Evolutionary conservation across 2,888 invertebrate genomes (phyloP).

Genomic region (Acanthosepion esculentum): DNA sequence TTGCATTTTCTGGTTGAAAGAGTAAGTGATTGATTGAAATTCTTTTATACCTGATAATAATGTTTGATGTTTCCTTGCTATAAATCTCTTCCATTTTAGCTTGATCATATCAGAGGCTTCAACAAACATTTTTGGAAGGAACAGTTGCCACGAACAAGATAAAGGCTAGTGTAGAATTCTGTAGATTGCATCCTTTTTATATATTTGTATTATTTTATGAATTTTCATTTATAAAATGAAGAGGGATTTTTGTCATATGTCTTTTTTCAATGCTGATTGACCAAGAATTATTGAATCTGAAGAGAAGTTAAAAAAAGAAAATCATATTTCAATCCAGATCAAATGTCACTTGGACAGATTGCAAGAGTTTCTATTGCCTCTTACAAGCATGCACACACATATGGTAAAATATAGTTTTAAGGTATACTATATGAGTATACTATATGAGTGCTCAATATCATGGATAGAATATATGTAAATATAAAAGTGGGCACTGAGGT

Average conservation of each 20-base stretch:
- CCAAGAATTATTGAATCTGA: background rate
- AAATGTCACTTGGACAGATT: background rate
- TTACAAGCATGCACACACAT: too few relatives aligned
- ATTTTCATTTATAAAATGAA: background rate
- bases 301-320: background rate
- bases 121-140: background rate
- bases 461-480: too few relatives aligned
- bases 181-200: background rate
- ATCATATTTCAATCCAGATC: background rate
- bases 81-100: background rate
- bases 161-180: background rate
- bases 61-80: background rate
- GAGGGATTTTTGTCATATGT: background rate
- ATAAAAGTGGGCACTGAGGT: too few relatives aligned
- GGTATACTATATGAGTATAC: too few relatives aligned
- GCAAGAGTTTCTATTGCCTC: background rate
- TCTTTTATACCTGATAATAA: background rate
- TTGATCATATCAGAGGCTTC: background rate
- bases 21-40: background rate
- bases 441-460: too few relatives aligned
- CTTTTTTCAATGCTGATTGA: background rate
- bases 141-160: background rate
- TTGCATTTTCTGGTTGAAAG: background rate
- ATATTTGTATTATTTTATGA: background rate
- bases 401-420: too few relatives aligned